Conservation (phyloP, 2,113 vertebrate species). For the Cynopterus brachyotis region DNA sequence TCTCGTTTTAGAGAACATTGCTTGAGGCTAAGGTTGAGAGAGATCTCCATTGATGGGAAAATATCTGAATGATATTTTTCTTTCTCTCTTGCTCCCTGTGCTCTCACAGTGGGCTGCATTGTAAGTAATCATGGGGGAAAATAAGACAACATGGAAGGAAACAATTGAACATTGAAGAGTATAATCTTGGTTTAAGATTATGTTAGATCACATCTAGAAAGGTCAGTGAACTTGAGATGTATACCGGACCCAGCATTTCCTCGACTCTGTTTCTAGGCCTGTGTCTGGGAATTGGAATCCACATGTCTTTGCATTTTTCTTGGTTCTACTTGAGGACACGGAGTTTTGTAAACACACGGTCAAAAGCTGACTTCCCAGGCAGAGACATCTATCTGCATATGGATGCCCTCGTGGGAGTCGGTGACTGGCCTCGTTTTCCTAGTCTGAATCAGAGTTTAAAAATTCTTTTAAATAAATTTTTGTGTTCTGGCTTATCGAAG, state of each 20-base stretch:
- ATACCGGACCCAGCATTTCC: neutral
- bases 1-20: neutral
- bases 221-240: neutral
- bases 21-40: constrained; percentile 50
- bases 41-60: constrained; percentile 53
- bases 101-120: neutral
- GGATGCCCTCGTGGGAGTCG: neutral
- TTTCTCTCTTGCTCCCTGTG: neutral
- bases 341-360: constrained; percentile 52
- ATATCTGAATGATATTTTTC: neutral
- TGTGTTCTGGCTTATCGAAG: neutral
- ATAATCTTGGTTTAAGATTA: neutral
- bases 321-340: constrained; percentile 44
- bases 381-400: neutral
- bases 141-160: neutral
- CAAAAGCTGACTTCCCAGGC: constrained; percentile 17
- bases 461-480: constrained; percentile 60
- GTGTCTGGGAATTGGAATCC: constrained; percentile 8
- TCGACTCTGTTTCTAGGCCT: constrained; percentile 23
- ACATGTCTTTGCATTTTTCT: constrained; percentile 22
- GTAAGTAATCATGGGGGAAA: neutral
- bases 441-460: constrained; percentile 39
- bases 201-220: neutral
- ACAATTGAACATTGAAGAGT: neutral
- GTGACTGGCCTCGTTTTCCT: neutral